Evolutionary conservation across 2,888 invertebrate species (phyloP).

Genomic region (Chironomus riparius): DNA sequence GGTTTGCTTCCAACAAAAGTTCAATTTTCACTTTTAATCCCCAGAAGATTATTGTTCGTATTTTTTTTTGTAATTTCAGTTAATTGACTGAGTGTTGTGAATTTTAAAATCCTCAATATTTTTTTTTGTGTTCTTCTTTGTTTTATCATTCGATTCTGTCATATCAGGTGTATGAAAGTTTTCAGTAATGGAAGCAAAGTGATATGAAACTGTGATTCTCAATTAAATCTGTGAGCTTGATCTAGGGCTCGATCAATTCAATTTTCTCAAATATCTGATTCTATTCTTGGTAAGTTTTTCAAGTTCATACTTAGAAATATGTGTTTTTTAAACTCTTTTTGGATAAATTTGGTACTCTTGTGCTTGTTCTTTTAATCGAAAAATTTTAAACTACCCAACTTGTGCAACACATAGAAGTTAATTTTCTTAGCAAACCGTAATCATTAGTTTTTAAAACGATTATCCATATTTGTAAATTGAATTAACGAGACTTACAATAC

Average conservation of each 20-base stretch:
- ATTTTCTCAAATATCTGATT: too few species aligned
- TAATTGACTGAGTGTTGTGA: conserved; percentile 8
- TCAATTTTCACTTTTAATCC: not conserved
- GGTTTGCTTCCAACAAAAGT: not conserved
- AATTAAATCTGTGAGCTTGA: too few species aligned
- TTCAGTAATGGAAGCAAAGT: not conserved
- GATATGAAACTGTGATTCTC: not conserved
- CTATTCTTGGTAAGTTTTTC: too few species aligned
- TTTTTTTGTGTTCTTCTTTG: not conserved
- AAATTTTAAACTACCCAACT: too few species aligned
- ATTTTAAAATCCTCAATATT: not conserved
- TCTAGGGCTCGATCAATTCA: too few species aligned
- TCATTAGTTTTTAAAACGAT: not conserved
- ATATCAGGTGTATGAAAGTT: too few species aligned
- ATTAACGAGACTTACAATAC: not conserved
- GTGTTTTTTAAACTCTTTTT: too few species aligned
- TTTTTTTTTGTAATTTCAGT: conserved; percentile 17
- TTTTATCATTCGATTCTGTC: too few species aligned
- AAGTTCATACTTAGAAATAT: too few species aligned
- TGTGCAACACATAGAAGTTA: not conserved
- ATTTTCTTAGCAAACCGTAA: not conserved
- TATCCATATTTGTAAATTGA: not conserved
- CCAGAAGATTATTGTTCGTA: not conserved
- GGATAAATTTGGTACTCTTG: too few species aligned
- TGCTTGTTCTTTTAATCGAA: too few species aligned